Evolutionary conservation across 2,888 invertebrate genomes (phyloP), one percentile per base, ranked within the genome.

Genomic region (Hoplodrina blanda): DNA sequence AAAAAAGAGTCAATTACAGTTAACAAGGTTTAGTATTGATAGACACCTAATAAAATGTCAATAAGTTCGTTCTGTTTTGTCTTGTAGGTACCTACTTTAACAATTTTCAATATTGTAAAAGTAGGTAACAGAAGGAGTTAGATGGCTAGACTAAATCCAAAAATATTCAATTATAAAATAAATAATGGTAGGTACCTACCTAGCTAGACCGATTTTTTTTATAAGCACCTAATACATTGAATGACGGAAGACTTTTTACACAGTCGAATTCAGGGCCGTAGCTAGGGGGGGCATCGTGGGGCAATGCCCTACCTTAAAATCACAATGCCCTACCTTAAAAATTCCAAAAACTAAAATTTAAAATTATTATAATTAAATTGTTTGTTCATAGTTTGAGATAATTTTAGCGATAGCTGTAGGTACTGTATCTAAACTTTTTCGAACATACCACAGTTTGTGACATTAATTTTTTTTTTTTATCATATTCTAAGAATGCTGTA

Each of bases 1-100:
- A 88, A 88, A 88, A 82, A 81, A 75, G 85, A 91, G 88, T 89
- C 89, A 90, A 89, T 90, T 89, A 90, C 87, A 87, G 84, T 85
- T 84, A 89, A 89, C 83, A 88, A 88, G 86, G 81, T 81, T 82
- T 75, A 63, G 62, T 69, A 81, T 76, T 67, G 68, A 78, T 70
- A 75, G 78, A 25, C 62, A 61, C 60, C 33, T 64, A 70, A 73
- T 64, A 65, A 75, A 80, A 75, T 69, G 76, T 19, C 11, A 57
- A 54, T 44, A 50, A 33, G 41, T 25, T 49, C 13, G 6, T 53
- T 52, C 7, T 15, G 1, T 37, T 67, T 59, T 5, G 8, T 25
- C 13, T 50, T 54, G 4, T 44, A n/a, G n/a, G n/a, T n/a, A n/a
- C n/a, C n/a, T n/a, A 57, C 54, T n/a, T 19, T 13, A 25, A 11